Conservation (phyloP, 1,140 invertebrate species). For the Lethocerus indicus region DNA sequence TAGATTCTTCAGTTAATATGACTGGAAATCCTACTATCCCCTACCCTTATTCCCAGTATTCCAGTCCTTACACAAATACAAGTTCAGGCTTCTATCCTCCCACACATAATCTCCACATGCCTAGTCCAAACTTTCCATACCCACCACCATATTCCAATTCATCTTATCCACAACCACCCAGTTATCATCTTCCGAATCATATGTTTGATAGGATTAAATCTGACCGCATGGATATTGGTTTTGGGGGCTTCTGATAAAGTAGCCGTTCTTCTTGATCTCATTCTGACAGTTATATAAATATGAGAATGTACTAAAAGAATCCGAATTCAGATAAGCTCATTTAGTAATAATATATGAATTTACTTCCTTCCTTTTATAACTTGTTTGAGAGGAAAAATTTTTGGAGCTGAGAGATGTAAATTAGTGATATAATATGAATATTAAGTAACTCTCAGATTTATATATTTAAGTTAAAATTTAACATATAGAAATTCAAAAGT, state of each 20-base stretch:
- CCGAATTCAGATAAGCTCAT: constrained; percentile 11
- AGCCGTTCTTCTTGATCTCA: constrained; percentile 1
- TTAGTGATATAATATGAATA: background rate
- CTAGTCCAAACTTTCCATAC: constrained; percentile 35
- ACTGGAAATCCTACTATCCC: constrained; percentile 19
- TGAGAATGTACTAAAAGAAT: constrained; percentile 8
- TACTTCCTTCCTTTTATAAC: constrained; percentile 12
- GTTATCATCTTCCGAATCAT: constrained; percentile 27
- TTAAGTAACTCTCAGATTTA: too few species aligned
- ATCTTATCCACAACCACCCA: constrained; percentile 27
- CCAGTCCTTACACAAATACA: constrained; percentile 25
- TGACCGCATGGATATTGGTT: constrained; percentile 29
- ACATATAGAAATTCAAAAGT: too few species aligned
- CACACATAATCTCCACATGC: constrained; percentile 30
- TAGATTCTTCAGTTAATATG: constrained; percentile 18
- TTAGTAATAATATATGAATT: constrained; percentile 14
- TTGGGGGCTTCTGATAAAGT: constrained; percentile 34
- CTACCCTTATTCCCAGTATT: constrained; percentile 25
- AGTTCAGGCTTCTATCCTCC: constrained; percentile 21
- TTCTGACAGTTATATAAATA: constrained; percentile 6
- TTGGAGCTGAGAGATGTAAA: background rate
- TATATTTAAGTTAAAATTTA: too few species aligned
- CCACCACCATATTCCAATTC: constrained; percentile 25
- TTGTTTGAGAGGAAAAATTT: constrained; percentile 6
- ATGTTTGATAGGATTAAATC: constrained; percentile 26